These are phyloP conservation scores for Aphaenogaster ashmeadi DNA, from an alignment of 1,140 invertebrate species.

Conservation along the genomic window DNA sequence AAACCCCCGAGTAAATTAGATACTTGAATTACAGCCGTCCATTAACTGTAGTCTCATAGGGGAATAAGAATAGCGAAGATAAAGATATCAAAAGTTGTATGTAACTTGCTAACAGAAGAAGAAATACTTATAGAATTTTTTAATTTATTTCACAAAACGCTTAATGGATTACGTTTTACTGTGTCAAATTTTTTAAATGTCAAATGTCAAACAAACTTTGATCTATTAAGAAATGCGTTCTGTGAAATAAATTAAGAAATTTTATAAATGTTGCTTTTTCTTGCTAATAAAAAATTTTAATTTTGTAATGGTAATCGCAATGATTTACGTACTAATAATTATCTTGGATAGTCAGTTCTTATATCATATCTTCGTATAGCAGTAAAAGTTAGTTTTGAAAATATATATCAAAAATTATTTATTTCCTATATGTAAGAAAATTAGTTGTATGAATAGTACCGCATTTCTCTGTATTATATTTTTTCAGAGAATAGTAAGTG, in stretches of 20 bases:
- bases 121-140: neutral
- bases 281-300: neutral
- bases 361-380: neutral
- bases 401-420: neutral
- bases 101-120: neutral
- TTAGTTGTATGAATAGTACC: too few relatives aligned
- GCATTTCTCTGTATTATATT: neutral
- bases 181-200: too few relatives aligned
- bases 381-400: neutral
- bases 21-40: neutral
- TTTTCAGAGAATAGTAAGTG: too few relatives aligned
- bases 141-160: neutral
- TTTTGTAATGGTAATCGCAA: neutral
- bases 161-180: too few relatives aligned
- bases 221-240: neutral
- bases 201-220: neutral
- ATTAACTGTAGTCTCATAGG: neutral
- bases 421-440: too few relatives aligned
- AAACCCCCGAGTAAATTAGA: slow-evolving; percentile 4
- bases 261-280: neutral
- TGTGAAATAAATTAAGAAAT: neutral
- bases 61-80: neutral
- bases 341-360: neutral
- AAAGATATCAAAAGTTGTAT: neutral
- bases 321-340: neutral